Base-by-base conservation (phyloP, 2,797 vertebrate species). In the Rhinophrynus dorsalis region DNA sequence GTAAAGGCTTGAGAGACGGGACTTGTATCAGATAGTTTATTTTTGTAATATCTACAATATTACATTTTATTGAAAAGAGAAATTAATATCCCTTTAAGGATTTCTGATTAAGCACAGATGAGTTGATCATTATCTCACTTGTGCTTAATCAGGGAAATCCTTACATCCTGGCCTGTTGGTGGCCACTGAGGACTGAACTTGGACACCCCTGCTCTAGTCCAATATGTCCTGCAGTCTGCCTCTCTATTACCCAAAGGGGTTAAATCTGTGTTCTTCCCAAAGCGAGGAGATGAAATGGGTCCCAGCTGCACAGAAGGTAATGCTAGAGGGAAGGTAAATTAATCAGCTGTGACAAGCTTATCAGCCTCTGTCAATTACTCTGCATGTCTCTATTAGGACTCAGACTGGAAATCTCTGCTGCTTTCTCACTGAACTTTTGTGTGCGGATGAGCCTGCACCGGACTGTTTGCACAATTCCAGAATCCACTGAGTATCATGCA, bases 261-360 rank as follows among this genome's bases (percentile, higher is more conserved):
- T 67, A 58, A 67, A 48, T n/a, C 42, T 35, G 17, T 13, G 37
- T 47, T 58, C 21, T 27, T 30, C 47, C 61, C 44, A 58, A 48
- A 58, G n/a, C 23, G 38, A 35, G 54, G 9, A 37, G 21, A 58
- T 48, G 37, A 56, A 17, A 27, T 23, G 51, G 37, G 51, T 42
- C 63, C 29, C 67, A 54, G 63, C 66, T 51, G 61, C 29, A 21
- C 42, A 40, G 65, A 62, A 40, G 17, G 26, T 40, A 64, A 54
- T 35, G 57, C 44, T 57, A 51, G 32, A 61, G 52, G 55, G 61
- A 47, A 74, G 37, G 5, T 64, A 56, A 27, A 52, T 40, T 74
- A 76, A 78, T 78, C 48, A 44, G 30, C 48, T 32, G 37, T 76
- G 74, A 74, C 71, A 68, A 61, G 30, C 45, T 69, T 74, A 71